Conservation (phyloP, 2,113 vertebrate species). For the Empidonax traillii region DNA sequence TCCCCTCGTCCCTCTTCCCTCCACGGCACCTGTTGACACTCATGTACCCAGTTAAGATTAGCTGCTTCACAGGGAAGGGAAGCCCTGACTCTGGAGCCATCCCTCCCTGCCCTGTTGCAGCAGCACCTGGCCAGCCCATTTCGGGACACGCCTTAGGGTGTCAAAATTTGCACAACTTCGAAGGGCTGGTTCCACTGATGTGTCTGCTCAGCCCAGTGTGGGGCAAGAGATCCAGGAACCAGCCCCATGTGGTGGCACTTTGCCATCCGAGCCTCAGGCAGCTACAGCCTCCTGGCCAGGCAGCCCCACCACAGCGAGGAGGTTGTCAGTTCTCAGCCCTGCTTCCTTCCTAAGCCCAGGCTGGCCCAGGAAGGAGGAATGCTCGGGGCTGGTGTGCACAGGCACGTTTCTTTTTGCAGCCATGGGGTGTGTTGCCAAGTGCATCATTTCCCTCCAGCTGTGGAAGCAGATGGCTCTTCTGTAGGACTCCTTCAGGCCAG, state of each 20-base stretch:
- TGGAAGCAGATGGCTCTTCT: not conserved
- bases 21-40: conserved; percentile 64
- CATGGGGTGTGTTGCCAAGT: accelerated
- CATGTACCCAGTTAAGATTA: conserved; percentile 54
- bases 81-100: not conserved
- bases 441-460: not conserved
- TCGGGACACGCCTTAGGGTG: not conserved
- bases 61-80: not conserved
- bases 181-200: accelerated
- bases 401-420: not conserved
- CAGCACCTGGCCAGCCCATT: not conserved
- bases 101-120: not conserved
- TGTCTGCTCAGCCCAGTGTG: not conserved
- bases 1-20: conserved; percentile 43
- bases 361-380: not conserved
- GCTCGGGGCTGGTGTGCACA: not conserved
- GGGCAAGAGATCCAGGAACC: not conserved
- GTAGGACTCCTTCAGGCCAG: accelerated
- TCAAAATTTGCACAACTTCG: not conserved
- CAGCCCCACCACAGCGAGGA: not conserved
- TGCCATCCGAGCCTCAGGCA: not conserved
- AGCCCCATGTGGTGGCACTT: not conserved
- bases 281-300: not conserved
- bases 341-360: not conserved
- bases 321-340: not conserved